These are phyloP conservation scores for Ophthalmolycus amberensis DNA, from an alignment of 2,113 vertebrate genomes.

Conservation along the genomic window DNA sequence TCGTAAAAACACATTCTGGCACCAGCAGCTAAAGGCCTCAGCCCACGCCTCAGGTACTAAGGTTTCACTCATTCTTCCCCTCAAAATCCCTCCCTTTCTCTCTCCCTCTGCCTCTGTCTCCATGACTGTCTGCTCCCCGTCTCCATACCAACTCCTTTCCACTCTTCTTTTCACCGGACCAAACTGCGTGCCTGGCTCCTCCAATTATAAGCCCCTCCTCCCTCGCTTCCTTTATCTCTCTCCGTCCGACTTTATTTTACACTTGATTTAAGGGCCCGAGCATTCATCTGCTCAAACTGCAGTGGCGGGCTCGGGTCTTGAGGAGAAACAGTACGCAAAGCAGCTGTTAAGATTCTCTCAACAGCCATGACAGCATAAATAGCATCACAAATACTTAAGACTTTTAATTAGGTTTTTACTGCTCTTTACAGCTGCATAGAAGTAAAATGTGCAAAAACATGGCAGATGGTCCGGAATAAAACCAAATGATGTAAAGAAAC, in stretches of 20 bases:
- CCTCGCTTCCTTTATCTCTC: slow-evolving; percentile 54
- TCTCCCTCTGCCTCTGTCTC: slow-evolving; percentile 60
- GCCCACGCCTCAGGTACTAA: slow-evolving; percentile 79
- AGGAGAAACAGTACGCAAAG: slow-evolving; percentile 44
- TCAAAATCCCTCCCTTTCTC: slow-evolving; percentile 61
- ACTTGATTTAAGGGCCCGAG: slow-evolving; percentile 60
- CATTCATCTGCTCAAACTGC: slow-evolving; percentile 52
- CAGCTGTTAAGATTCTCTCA: slow-evolving; percentile 64
- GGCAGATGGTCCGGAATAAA: slow-evolving; percentile 57
- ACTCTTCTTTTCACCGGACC: slow-evolving; percentile 54
- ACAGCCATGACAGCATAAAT: slow-evolving; percentile 57
- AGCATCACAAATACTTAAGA: slow-evolving; percentile 58
- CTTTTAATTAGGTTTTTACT: slow-evolving; percentile 70
- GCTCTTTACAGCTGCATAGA: slow-evolving; percentile 55
- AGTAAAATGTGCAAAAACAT: slow-evolving; percentile 38
- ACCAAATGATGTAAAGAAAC: slow-evolving; percentile 36
- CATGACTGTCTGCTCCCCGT: slow-evolving; percentile 62
- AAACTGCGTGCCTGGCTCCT: slow-evolving; percentile 51
- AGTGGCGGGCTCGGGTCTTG: slow-evolving; percentile 17
- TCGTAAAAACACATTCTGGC: slow-evolving; percentile 83
- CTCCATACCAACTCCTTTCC: slow-evolving; percentile 71
- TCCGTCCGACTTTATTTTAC: slow-evolving; percentile 56
- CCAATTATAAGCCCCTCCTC: slow-evolving; percentile 60
- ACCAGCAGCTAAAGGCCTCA: slow-evolving; percentile 74
- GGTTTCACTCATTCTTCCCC: slow-evolving; percentile 76